phyloP scores from a whole-genome alignment of 2,888 invertebrate species.

The Thereva nobilitata region DNA sequence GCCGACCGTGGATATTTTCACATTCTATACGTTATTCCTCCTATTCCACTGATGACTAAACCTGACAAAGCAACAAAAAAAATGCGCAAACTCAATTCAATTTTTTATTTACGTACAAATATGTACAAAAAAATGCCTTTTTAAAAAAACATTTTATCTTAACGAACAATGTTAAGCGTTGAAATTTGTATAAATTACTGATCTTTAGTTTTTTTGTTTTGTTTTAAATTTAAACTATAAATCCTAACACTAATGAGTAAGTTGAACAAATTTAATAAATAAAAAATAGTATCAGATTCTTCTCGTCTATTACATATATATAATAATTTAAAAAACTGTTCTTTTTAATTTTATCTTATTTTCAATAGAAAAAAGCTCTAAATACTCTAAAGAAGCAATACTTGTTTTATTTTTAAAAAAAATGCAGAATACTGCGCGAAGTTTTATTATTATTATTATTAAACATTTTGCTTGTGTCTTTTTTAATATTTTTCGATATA shows the following conservation, averaged over 20 bases:
- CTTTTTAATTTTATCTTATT: no score
- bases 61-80: no score
- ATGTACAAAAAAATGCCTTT: constrained; percentile 24
- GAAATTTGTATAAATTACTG: constrained; percentile 3
- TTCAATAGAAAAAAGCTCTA: constrained; percentile 1
- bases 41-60: no score
- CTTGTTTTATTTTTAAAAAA: not conserved
- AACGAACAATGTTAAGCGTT: not conserved
- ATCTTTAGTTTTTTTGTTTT: not conserved
- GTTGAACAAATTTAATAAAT: no score
- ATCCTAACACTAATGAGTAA: no score
- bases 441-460: no score
- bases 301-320: no score
- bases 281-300: no score
- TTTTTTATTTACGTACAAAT: constrained; percentile 11
- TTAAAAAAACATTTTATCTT: not conserved
- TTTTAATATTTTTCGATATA: not conserved
- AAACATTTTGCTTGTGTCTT: constrained; percentile 17
- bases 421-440: constrained; percentile 30
- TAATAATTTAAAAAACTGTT: no score
- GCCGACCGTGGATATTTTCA: no score
- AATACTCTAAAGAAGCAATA: constrained; percentile 4
- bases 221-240: no score
- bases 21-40: not conserved
- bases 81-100: constrained; percentile 6